phyloP scores from a whole-genome alignment of 2,888 invertebrate species.

The Drosophila testacea region DNA sequence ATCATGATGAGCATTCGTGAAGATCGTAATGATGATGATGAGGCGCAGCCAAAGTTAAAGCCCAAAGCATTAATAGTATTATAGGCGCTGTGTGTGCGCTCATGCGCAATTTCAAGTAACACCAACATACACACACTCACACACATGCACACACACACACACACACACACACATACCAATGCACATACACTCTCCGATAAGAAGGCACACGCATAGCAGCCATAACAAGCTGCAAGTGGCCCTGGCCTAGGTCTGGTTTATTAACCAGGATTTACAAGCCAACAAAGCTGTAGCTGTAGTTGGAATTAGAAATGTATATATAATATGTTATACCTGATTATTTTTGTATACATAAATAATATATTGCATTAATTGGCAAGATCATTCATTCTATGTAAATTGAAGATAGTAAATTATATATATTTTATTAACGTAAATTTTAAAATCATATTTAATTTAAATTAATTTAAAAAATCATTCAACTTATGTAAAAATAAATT shows the following conservation, averaged over 20 bases:
- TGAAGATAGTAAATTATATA: no score
- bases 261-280: slow-evolving; percentile 19
- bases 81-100: slow-evolving; percentile 47
- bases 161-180: slow-evolving; percentile 24
- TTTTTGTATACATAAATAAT: no score
- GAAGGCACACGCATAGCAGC: slow-evolving; percentile 12
- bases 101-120: slow-evolving; percentile 66
- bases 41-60: slow-evolving; percentile 46
- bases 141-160: slow-evolving; percentile 33
- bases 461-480: not conserved
- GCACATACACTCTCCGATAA: slow-evolving; percentile 22
- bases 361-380: no score
- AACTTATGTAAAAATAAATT: not conserved
- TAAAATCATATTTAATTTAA: not conserved
- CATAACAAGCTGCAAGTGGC: slow-evolving; percentile 46
- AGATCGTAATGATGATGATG: slow-evolving; percentile 26
- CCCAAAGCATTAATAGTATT: slow-evolving; percentile 41
- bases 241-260: slow-evolving; percentile 63
- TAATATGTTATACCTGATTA: not conserved
- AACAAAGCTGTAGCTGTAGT: not conserved
- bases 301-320: not conserved
- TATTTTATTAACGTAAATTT: not conserved
- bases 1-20: slow-evolving; percentile 19
- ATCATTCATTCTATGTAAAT: no score
- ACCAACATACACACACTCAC: slow-evolving; percentile 37